Evolutionary conservation across 2,113 vertebrate species (phyloP), one percentile per base, ranked within the genome.

Genomic region (Pandion haliaetus): DNA sequence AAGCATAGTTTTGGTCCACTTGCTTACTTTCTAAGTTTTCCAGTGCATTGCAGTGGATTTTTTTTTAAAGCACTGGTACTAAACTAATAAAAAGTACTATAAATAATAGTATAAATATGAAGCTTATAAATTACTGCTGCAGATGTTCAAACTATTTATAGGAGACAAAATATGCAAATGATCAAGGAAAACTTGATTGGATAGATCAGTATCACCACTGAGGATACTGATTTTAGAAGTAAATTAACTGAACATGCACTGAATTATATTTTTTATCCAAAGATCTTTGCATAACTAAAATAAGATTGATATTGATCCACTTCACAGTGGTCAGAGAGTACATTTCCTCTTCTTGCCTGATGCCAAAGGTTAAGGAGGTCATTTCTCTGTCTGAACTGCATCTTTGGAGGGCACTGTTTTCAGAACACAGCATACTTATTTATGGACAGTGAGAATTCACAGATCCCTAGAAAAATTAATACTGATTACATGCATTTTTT

Each of bases 141-240:
- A 97, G 95, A 96, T 96, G 95, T 97, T 96, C 86, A 87, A 74
- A 89, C 78, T 96, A 97, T 93, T 97, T 95, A 95, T 97, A 96
- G 95, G 36, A 91, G 45, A 81, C 87, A 88, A 94, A 89, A 96
- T 95, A 96, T 92, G 96, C 94, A 96, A 97, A 96, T 96, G 14
- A 79, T 86, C 57, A 40, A 84, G 47, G 62, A 79, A 92, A 97
- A 91, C 77, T 94, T 96, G 94, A 96, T 96, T 96, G 93, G 73
- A 67, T 95, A 63, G 72, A 95, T 93, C 84, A 89, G 73, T 94
- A 91, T 82, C 69, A 95, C 71, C 59, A 94, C 38, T 54, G 31
- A 93, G 24, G 73, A 87, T 89, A 82, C 89, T 89, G 72, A 93
- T 95, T 93, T 95, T 95, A 15, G 67, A 59, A 95, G 91, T 59